These are phyloP conservation scores for Lycocerus yunnanus DNA, from an alignment of 2,888 invertebrate species.

Conservation along the genomic window DNA sequence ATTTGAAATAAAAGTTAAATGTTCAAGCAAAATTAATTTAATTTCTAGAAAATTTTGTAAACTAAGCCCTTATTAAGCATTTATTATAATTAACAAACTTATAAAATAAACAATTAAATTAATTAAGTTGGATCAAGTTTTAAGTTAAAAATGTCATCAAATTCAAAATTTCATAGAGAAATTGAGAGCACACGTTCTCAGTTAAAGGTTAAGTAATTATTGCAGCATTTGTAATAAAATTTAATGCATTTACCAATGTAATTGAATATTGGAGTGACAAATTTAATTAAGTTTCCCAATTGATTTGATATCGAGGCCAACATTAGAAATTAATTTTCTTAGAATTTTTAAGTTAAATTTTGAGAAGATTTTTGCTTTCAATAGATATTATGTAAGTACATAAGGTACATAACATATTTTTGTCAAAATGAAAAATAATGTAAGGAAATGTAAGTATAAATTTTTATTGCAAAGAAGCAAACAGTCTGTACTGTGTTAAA, in stretches of 20 bases:
- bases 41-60: too few species aligned
- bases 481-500: too few species aligned
- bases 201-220: not conserved
- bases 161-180: not conserved
- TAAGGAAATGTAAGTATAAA: too few species aligned
- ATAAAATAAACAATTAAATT: not conserved
- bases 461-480: too few species aligned
- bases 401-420: too few species aligned
- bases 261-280: not conserved
- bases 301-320: not conserved
- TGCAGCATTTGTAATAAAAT: not conserved
- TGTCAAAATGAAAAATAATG: not conserved
- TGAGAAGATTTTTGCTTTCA: not conserved
- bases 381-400: too few species aligned
- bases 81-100: not conserved
- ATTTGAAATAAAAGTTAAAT: too few species aligned
- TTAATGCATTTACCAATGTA: not conserved
- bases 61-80: not conserved
- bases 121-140: not conserved
- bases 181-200: not conserved
- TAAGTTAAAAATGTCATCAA: not conserved
- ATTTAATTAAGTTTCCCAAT: not conserved
- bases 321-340: not conserved
- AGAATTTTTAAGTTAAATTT: not conserved
- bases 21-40: too few species aligned